phyloP scores from a whole-genome alignment of 1,140 invertebrate species.

The Melipona quadrifasciata region DNA sequence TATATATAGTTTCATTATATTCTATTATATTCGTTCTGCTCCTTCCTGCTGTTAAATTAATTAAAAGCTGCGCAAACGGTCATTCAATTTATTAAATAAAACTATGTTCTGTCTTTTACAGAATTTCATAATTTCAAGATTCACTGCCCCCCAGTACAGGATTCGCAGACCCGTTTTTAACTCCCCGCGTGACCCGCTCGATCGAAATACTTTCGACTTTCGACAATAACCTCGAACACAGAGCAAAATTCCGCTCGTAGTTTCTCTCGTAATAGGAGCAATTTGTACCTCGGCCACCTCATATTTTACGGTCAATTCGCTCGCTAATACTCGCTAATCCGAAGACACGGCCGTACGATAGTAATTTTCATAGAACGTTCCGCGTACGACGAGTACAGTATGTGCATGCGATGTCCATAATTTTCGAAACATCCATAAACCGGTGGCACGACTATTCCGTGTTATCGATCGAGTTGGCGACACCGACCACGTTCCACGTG shows the following conservation, averaged over 20 bases:
- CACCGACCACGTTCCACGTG: constrained; percentile 21
- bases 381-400: too few relatives aligned
- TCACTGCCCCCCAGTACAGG: too few relatives aligned
- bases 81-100: too few relatives aligned
- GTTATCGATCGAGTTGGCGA: constrained; percentile 29
- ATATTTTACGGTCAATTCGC: not conserved
- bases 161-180: not conserved
- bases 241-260: not conserved
- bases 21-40: too few relatives aligned
- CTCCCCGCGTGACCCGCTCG: too few relatives aligned
- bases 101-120: too few relatives aligned
- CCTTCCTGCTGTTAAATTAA: too few relatives aligned
- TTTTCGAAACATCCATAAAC: constrained; percentile 8
- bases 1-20: too few relatives aligned
- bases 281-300: not conserved
- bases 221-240: not conserved
- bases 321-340: not conserved
- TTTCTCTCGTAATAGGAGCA: not conserved
- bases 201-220: not conserved
- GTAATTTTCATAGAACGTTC: constrained; percentile 18
- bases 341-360: not conserved
- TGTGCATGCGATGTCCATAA: not conserved
- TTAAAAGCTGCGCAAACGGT: too few relatives aligned
- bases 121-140: too few relatives aligned
- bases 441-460: constrained; percentile 6